These are phyloP conservation scores for Sebastes cheni DNA, from an alignment of 2,797 vertebrate species.

Conservation along the genomic window DNA sequence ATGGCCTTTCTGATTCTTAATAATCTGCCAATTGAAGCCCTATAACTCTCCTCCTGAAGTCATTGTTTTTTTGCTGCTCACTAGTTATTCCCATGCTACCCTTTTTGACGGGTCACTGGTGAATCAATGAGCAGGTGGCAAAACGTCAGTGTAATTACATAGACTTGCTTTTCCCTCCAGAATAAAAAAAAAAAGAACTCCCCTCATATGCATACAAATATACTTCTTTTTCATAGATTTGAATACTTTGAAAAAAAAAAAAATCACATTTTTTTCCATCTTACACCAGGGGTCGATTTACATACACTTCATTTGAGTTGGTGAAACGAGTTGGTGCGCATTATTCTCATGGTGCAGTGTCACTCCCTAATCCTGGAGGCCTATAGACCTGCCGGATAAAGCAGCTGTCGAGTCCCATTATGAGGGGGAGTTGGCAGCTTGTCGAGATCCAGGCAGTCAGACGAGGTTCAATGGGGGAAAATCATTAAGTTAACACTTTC, in stretches of 20 bases:
- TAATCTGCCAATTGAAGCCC: conserved; percentile 59
- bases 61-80: conserved; percentile 71
- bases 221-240: conserved; percentile 79
- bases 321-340: conserved; percentile 84
- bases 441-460: conserved; percentile 89
- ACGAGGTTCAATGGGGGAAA: conserved; percentile 87
- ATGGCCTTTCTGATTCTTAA: conserved; percentile 50
- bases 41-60: conserved; percentile 67
- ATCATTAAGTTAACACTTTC: conserved; percentile 97
- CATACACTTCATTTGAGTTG: conserved; percentile 87
- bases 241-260: conserved; percentile 73
- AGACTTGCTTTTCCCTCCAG: conserved; percentile 80
- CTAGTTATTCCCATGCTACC: conserved; percentile 95
- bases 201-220: conserved; percentile 86
- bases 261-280: conserved; percentile 80
- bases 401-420: conserved; percentile 91
- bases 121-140: conserved; percentile 98
- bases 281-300: conserved; percentile 80
- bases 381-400: conserved; percentile 87
- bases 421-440: conserved; percentile 88
- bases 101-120: conserved; percentile 99
- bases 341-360: conserved; percentile 85
- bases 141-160: conserved; percentile 97
- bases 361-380: conserved; percentile 87
- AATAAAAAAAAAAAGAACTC: conserved; percentile 56